Evolutionary conservation across 2,797 vertebrate genomes (phyloP), one percentile per base, ranked within the genome.

Genomic region (Carduelis carduelis): DNA sequence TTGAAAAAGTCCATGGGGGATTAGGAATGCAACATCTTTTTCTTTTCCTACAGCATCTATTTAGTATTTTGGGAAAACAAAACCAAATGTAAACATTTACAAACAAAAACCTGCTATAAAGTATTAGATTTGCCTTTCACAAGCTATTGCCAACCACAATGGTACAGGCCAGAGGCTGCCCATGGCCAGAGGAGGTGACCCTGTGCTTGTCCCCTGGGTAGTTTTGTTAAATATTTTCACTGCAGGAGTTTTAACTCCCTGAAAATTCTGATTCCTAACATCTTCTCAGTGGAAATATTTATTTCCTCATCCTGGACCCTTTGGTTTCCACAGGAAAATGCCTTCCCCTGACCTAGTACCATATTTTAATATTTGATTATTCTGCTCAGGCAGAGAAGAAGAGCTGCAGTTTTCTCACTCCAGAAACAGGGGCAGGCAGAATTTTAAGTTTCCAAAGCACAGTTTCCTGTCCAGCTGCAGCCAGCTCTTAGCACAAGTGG

Each of bases 201-300:
- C 49, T 28, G 23, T 3, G 0, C 34, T 61, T 14, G 12, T 9
- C 3, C 26, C 15, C 14, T 1, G 0, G 23, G 4, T 8, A 11
- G 3, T 56, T 64, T 34, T 66, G n/a, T 13, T 8, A 5, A 46
- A 8, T 12, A 17, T 71, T 84, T 39, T 20, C 56, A 13, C 19
- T 1, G 8, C 15, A 0, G 3, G 20, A 6, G 16, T 3, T 78
- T 76, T 49, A 61, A 49, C 18, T 57, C 50, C 44, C 60, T 28
- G 23, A n/a, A 52, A 30, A 50, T 20, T 80, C 72, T 86, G 14
- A 34, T 65, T 41, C 16, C 19, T 49, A 53, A 12, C 2, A 6
- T 32, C 59, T 71, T 41, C 46, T 44, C 43, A 32, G 13, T 15
- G 9, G 14, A 68, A 80, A 49, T 9, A 32, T n/a, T 59, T 3